These are phyloP conservation scores for Vollenhovia emeryi DNA, from an alignment of 1,140 invertebrate species.

Conservation along the genomic window DNA sequence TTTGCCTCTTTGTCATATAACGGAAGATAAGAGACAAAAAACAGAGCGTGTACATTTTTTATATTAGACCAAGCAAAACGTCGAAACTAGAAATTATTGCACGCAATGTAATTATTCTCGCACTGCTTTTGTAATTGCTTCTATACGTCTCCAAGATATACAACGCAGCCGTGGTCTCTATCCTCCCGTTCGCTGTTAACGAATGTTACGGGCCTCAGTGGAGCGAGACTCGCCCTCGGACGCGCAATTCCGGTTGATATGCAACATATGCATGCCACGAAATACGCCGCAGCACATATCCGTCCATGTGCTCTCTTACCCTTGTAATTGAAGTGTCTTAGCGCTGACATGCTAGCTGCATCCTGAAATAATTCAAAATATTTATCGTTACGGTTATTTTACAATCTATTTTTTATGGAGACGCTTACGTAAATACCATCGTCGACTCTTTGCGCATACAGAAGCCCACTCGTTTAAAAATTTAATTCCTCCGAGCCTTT, in stretches of 20 bases:
- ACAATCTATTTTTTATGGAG: neutral
- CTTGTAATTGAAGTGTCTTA: slow-evolving; percentile 42
- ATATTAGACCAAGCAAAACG: neutral
- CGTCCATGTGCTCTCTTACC: slow-evolving; percentile 10
- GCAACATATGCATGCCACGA: slow-evolving; percentile 42
- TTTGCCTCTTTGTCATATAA: neutral
- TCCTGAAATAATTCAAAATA: slow-evolving; percentile 6
- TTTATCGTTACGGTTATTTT: neutral
- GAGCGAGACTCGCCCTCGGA: slow-evolving; percentile 31
- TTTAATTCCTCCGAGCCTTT: neutral
- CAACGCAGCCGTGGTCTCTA: slow-evolving; percentile 7
- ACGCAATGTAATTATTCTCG: neutral
- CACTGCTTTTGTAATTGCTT: slow-evolving; percentile 24
- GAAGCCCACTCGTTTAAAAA: neutral
- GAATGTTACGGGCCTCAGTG: slow-evolving; percentile 35
- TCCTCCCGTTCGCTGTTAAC: slow-evolving; percentile 30
- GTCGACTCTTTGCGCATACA: neutral
- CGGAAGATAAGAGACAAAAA: neutral
- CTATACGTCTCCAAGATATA: slow-evolving; percentile 29
- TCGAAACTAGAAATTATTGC: neutral
- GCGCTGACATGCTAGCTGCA: neutral
- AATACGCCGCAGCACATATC: slow-evolving; percentile 20
- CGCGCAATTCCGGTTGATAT: slow-evolving; percentile 47
- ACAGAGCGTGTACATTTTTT: neutral
- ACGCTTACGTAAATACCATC: neutral